A percentile compares a stretch with the other conserved stretches of the same genome.
Evolutionary conservation across 1,140 invertebrate species (phyloP).

Genomic region (Carposina sasakii): DNA sequence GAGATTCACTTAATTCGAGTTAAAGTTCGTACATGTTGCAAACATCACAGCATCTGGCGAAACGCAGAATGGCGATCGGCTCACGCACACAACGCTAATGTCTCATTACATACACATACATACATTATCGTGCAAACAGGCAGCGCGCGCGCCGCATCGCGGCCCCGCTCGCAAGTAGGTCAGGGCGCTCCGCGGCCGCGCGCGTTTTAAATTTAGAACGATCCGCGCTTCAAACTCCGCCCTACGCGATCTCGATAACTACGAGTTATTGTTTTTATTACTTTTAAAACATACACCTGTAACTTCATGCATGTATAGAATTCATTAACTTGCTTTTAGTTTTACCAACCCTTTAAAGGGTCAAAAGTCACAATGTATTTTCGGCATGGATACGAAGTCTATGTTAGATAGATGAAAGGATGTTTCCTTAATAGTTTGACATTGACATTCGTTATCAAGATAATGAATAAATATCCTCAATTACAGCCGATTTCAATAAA

Average conservation of each 20-base stretch:
- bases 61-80: slow-evolving; percentile 58
- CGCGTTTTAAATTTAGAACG: slow-evolving; percentile 71
- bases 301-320: slow-evolving; percentile 13
- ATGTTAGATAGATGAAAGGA: no score
- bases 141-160: slow-evolving; percentile 67
- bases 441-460: no score
- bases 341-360: no score
- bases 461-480: no score
- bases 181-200: slow-evolving; percentile 68
- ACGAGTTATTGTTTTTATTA: slow-evolving; percentile 41
- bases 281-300: slow-evolving; percentile 32
- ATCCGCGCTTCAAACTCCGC: slow-evolving; percentile 64
- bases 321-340: no score
- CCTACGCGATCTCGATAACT: slow-evolving; percentile 55
- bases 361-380: no score
- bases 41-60: slow-evolving; percentile 66
- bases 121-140: no score
- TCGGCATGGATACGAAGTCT: no score
- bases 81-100: slow-evolving; percentile 47
- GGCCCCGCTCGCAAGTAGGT: slow-evolving; percentile 69
- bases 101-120: slow-evolving; percentile 49
- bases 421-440: no score
- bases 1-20: no score
- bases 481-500: no score
- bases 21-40: slow-evolving; percentile 68